Evolutionary conservation across 2,888 invertebrate genomes (phyloP).

Genomic region (Yponomeuta sedellus): DNA sequence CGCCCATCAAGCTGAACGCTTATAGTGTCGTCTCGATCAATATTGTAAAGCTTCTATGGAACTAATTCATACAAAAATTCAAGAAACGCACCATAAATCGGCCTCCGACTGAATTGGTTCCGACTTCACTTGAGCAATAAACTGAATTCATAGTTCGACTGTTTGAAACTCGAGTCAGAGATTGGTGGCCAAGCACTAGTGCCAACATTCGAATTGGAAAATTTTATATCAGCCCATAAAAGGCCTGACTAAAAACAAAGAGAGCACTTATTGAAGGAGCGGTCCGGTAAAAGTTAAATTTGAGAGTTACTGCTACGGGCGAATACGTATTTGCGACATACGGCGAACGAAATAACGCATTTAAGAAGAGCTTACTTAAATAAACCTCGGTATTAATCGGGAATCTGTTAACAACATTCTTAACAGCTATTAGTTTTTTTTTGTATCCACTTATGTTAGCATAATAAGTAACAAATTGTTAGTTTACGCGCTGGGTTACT

Average conservation of each 20-base stretch:
- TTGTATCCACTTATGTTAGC: too few relatives aligned
- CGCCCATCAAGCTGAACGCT: too few relatives aligned
- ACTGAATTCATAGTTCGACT: background rate
- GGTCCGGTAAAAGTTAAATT: background rate
- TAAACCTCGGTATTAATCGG: too few relatives aligned
- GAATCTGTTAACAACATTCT: too few relatives aligned
- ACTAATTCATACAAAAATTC: too few relatives aligned
- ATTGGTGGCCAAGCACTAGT: constrained; percentile 26
- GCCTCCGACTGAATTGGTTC: background rate
- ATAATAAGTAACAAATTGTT: too few relatives aligned
- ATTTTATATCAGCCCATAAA: constrained; percentile 32
- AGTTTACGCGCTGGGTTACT: too few relatives aligned
- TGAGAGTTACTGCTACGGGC: background rate
- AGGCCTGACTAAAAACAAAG: constrained; percentile 20
- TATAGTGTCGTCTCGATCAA: too few relatives aligned
- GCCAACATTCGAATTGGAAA: constrained; percentile 50
- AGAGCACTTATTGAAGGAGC: constrained; percentile 7
- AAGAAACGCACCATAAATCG: background rate
- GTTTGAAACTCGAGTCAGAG: background rate
- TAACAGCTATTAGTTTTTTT: too few relatives aligned
- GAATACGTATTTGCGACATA: background rate
- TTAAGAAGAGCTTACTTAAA: too few relatives aligned
- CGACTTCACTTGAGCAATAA: background rate
- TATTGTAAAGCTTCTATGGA: too few relatives aligned
- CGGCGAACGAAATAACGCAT: too few relatives aligned